Percentiles rank a stretch among this genome's conserved stretches.
Evolutionary conservation across 1,140 invertebrate genomes (phyloP).

Genomic region (Drosophila azteca): DNA sequence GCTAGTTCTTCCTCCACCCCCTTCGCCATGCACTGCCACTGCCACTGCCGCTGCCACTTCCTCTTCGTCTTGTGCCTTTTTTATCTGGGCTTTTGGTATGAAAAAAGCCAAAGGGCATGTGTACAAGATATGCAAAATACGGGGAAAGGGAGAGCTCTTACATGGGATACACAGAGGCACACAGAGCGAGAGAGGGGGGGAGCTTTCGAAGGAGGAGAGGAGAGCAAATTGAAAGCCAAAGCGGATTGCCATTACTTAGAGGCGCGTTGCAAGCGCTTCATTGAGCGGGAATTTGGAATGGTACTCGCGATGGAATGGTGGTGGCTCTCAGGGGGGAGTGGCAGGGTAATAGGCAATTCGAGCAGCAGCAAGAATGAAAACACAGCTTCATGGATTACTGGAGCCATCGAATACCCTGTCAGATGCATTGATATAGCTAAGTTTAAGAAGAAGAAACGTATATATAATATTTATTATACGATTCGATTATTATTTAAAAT

Average conservation of each 20-base stretch:
- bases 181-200: neutral
- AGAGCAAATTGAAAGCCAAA: conserved; percentile 62
- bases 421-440: no score
- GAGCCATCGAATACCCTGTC: no score
- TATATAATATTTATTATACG: no score
- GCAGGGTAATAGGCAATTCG: conserved; percentile 30
- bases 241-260: conserved; percentile 71
- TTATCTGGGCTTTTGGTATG: conserved; percentile 22
- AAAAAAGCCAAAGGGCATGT: conserved; percentile 66
- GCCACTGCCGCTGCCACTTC: neutral
- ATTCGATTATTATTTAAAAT: no score
- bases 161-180: conserved; percentile 1
- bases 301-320: neutral
- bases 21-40: neutral
- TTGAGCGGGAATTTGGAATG: conserved; percentile 33
- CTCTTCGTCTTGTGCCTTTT: conserved; percentile 1
- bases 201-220: conserved; percentile 5
- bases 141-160: conserved; percentile 17
- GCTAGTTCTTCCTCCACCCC: neutral
- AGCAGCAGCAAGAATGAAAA: neutral
- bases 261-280: conserved; percentile 65
- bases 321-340: neutral
- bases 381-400: no score
- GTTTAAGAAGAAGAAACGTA: no score
- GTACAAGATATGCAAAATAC: conserved; percentile 57